Base-by-base conservation (phyloP, 2,888 invertebrate genomes). In the Aporophyla lueneburgensis region DNA sequence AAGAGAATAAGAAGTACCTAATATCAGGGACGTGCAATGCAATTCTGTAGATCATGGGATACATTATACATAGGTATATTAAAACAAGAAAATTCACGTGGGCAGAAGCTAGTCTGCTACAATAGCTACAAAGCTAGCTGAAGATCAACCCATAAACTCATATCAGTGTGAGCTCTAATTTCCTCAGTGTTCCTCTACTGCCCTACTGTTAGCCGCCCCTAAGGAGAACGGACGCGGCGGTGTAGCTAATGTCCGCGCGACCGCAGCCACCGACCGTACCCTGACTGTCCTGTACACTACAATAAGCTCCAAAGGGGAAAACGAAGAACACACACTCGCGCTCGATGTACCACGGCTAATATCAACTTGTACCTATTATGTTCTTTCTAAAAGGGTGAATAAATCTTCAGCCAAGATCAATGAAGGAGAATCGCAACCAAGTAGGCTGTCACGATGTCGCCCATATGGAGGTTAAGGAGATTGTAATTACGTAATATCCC, bases 161-260 rank as follows among this genome's bases (percentile, higher is more conserved):
- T 71, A 76, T 73, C 59, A 78, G 65, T 73, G 62, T 72, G 66
- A 80, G 63, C 69, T 75, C 69, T 74, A 73, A 86, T 76, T 80
- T 78, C 46, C 61, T 80, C 68, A 51, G 33, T 68, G 49, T 76
- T 66, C 40, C 58, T n/a, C 66, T 40, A 63, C 43, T 74, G 82
- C 49, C 63, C 78, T 53, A 63, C 65, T 71, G 71, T 72, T 78
- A 54, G 40, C 43, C 69, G 71, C 71, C 79, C 82, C 80, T 73
- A 74, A 74, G 79, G 79, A 81, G 71, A 33, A 62, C 78, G 73
- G 62, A 77, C 73, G 74, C 74, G 71, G 46, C 77, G 73, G 61
- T 74, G 80, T 74, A 84, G 79, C 82, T 82, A 82, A 86, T 86
- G 77, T 76, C 70, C 70, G 70, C 71, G 69, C 56, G 74, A 76